Percentiles rank a stretch among this genome's conserved stretches.
phyloP scores from a whole-genome alignment of 2,113 vertebrate species.

The Campylomormyrus numenius region DNA sequence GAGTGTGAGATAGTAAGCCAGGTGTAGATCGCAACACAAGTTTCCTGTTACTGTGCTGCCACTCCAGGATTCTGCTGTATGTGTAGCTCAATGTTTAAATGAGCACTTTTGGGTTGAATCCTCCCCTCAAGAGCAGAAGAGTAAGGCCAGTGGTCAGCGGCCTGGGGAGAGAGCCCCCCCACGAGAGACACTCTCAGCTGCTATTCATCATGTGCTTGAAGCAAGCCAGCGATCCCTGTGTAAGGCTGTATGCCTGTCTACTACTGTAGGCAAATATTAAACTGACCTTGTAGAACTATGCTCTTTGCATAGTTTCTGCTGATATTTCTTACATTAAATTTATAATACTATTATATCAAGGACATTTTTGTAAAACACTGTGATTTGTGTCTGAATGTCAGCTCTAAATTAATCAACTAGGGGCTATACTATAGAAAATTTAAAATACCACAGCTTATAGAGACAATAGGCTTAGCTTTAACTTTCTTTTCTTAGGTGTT shows the following conservation, averaged over 20 bases:
- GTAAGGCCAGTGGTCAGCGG: background rate
- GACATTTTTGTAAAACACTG: background rate
- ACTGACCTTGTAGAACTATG: background rate
- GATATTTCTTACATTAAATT: background rate
- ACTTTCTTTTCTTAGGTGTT: background rate
- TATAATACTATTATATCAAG: background rate
- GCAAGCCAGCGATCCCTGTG: slow-evolving; percentile 30
- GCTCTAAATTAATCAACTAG: background rate
- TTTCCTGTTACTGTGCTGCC: background rate
- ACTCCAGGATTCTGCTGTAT: background rate
- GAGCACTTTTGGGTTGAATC: slow-evolving; percentile 49
- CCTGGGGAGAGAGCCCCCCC: slow-evolving; percentile 20
- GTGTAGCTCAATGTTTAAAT: slow-evolving; percentile 17
- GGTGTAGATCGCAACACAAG: slow-evolving; percentile 52
- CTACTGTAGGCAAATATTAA: slow-evolving; percentile 42
- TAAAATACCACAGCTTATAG: too few species aligned
- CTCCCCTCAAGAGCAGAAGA: slow-evolving; percentile 14
- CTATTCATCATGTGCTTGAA: slow-evolving; percentile 44
- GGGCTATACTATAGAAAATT: background rate
- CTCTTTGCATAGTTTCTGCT: background rate
- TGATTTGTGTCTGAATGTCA: background rate
- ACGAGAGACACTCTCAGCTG: slow-evolving; percentile 14
- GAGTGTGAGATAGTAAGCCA: slow-evolving; percentile 78
- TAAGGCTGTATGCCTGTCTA: slow-evolving; percentile 50
- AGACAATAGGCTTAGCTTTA: background rate